A percentile compares a stretch with the other conserved stretches of the same genome.
phyloP scores from a whole-genome alignment of 2,797 vertebrate species.

The Mormyrus hasselquistii region DNA sequence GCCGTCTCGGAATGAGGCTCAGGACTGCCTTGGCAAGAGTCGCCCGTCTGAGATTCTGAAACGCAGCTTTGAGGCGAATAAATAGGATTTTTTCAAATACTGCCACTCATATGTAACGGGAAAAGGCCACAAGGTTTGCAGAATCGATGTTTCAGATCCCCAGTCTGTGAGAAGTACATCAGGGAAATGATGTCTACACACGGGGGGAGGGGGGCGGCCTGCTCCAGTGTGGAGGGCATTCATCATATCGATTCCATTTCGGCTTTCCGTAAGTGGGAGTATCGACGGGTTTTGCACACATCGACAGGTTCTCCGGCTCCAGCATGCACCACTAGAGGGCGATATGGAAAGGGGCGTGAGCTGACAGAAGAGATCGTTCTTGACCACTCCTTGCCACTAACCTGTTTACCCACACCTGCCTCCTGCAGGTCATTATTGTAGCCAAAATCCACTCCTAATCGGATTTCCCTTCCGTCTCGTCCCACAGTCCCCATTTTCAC shows the following conservation, averaged over 20 bases:
- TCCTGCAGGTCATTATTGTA: conserved; percentile 59
- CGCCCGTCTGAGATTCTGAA: background rate
- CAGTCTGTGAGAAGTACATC: background rate
- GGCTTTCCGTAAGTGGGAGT: conserved; percentile 41
- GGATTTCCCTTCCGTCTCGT: conserved; percentile 52
- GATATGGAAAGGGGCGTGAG: conserved; percentile 39
- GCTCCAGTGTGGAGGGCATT: conserved; percentile 41
- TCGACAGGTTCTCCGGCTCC: conserved; percentile 37
- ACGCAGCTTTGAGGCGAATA: background rate
- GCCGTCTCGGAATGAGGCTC: background rate
- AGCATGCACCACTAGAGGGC: conserved; percentile 27
- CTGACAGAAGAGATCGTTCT: background rate
- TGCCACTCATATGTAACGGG: background rate
- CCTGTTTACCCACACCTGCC: conserved; percentile 27
- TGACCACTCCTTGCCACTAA: background rate
- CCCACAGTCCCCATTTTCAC: conserved; percentile 57
- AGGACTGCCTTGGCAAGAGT: background rate
- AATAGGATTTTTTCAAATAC: background rate
- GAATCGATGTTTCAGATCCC: background rate
- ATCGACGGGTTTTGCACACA: conserved; percentile 43
- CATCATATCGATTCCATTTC: conserved; percentile 50
- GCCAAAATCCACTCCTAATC: conserved; percentile 58
- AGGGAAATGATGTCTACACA: conserved; percentile 30
- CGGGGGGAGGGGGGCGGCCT: conserved; percentile 35
- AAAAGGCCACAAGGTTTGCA: background rate